phyloP scores from a whole-genome alignment of 1,140 invertebrate genomes.

The Bombus confusus region DNA sequence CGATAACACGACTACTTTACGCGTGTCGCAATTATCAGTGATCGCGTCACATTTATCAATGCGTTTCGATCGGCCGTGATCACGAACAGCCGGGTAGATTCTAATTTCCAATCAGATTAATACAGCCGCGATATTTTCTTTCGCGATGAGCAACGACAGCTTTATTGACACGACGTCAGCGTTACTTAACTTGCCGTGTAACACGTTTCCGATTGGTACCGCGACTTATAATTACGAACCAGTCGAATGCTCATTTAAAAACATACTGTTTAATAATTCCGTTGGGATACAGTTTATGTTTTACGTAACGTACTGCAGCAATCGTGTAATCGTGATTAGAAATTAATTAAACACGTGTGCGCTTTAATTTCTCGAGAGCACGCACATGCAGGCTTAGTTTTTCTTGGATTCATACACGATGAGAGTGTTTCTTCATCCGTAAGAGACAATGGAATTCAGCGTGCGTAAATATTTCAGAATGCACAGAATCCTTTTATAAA shows the following conservation, averaged over 20 bases:
- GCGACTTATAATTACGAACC: constrained; percentile 15
- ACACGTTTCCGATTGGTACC: background rate
- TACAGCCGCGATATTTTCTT: constrained; percentile 16
- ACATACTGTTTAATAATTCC: too few relatives aligned
- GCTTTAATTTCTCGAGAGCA: too few relatives aligned
- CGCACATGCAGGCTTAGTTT: too few relatives aligned
- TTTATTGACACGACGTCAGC: constrained; percentile 23
- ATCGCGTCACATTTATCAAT: constrained; percentile 26
- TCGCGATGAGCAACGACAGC: constrained; percentile 36
- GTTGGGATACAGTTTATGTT: too few relatives aligned
- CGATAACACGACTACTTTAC: constrained; percentile 12
- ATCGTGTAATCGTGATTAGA: too few relatives aligned
- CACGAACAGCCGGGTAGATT: constrained; percentile 6
- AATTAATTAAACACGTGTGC: too few relatives aligned
- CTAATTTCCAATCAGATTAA: constrained; percentile 34
- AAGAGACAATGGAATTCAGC: too few relatives aligned
- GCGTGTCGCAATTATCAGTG: constrained; percentile 32
- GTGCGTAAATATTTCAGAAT: too few relatives aligned
- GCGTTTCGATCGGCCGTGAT: constrained; percentile 26
- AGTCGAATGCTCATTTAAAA: background rate
- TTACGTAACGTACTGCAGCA: too few relatives aligned
- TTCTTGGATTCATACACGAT: too few relatives aligned
- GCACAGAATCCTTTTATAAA: too few relatives aligned
- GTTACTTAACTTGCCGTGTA: constrained; percentile 21
- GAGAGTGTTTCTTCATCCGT: too few relatives aligned